Base-by-base conservation (phyloP, 2,888 invertebrate species). In the Ennomos erosarius region DNA sequence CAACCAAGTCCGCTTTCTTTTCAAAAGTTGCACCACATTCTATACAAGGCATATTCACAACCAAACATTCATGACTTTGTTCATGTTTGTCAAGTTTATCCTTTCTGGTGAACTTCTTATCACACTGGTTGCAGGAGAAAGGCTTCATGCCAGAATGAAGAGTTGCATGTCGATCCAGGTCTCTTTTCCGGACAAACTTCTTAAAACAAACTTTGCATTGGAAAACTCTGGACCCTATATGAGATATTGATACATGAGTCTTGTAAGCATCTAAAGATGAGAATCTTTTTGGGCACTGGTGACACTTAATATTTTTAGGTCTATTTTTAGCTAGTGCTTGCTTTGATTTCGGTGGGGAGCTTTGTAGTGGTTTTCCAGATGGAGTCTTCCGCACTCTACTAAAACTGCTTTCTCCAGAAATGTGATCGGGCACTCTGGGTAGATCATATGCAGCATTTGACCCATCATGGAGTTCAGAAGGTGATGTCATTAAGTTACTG, bases 71-170 rank as follows among this genome's bases (percentile, higher is more conserved):
- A 76, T 95, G 95, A 69, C 94, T 94, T 68, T 94, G 87, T 81
- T 95, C 94, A 81, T 96, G 96, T 53, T 95, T 90, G 50, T 94
- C 91, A 53, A 95, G 86, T 81, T 96, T 96, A 72, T 96, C 96
- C 72, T 95, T 95, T 46, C 95, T 92, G 39, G 94, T 94, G 77
- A 95, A 95, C 65, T 93, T 93, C 70, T 95, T 95, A 65, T 94
- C 94, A 82, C 96, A 96, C 56, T 93, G 93, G 49, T 90, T 92
- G 76, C 96, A 96, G 50, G 94, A 93, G 74, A 95, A 95, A 1
- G 95, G 94, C 69, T 95, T 95, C 82, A 94, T 90, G 0, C 94
- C 95, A 40, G 95, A 93, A 79, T 96, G 96, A 1, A 95, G 91
- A 0, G 94, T 91, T 11, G 94, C 90, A 82, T 96, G 96, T 0